Evolutionary conservation across 2,113 vertebrate species (phyloP), one percentile per base, ranked within the genome.

Genomic region (Microcebus ravelobensis): DNA sequence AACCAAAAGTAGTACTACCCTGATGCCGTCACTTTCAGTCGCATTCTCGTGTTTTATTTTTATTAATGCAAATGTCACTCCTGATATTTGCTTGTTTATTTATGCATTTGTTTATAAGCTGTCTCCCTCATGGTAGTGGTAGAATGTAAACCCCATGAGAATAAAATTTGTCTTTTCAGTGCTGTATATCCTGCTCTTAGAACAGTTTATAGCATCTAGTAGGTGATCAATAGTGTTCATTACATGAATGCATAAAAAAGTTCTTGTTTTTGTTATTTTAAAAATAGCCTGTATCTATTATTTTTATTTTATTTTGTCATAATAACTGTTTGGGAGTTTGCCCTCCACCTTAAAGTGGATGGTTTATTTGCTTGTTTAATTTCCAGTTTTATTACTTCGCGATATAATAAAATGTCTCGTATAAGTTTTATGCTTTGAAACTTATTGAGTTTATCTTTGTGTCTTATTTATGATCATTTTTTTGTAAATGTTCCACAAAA

Each of bases 391-490:
- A 83, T 88, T 86, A 82, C 48, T 86, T 70, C 87, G 29, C 95
- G 68, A 61, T 76, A 52, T 39, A 68, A 96, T 86, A 95, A 94
- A 93, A 94, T 82, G 31, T 14, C 59, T 90, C 61, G 68, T 34
- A 84, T 84, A 80, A 95, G 88, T 95, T 96, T 95, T 94, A 89
- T 86, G 48, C 36, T 89, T 95, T 92, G 36, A 94, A 97, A 91
- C 21, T 31, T 94, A 92, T 3, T 86, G 34, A 85, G 82, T 91
- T 94, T 83, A 93, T 93, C 84, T 92, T 97, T 65, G 27, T 36
- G 55, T 83, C n/a, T 81, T 90, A 80, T 68, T 96, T 83, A 63
- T 77, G 45, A 92, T 45, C 34, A n/a, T 23, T 68, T 63, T 57
- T 87, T 84, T 68, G 63, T 42, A 94, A 96, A 93, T 74, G 11